phyloP scores from a whole-genome alignment of 2,113 vertebrate species.

The Poecilia latipinna region DNA sequence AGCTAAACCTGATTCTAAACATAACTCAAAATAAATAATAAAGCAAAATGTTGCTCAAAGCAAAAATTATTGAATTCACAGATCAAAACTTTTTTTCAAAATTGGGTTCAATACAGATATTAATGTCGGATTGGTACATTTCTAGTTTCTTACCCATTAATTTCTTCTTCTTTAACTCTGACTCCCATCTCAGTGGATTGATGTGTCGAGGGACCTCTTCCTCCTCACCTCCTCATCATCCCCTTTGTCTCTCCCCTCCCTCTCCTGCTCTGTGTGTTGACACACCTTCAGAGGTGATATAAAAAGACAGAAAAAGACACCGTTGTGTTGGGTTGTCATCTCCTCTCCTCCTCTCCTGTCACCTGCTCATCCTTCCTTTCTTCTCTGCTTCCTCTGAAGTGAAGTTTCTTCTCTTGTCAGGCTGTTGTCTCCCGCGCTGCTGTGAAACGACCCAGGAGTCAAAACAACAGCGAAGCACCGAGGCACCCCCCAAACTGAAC shows the following conservation, averaged over 20 bases:
- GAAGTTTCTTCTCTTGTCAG: slow-evolving; percentile 63
- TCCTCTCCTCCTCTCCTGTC: slow-evolving; percentile 25
- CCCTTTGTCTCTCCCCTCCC: neutral
- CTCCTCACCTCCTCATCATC: too few species aligned
- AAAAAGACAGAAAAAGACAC: slow-evolving; percentile 62
- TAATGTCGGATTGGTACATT: too few species aligned
- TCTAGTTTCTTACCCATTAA: neutral
- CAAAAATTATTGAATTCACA: too few species aligned
- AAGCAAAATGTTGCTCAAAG: too few species aligned
- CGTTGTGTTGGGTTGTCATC: slow-evolving; percentile 29
- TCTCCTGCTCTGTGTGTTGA: slow-evolving; percentile 41
- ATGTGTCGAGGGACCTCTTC: neutral
- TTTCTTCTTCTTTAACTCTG: neutral
- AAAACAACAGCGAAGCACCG: slow-evolving; percentile 59
- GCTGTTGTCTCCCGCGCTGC: slow-evolving; percentile 58
- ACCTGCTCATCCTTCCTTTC: slow-evolving; percentile 22
- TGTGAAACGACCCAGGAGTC: slow-evolving; percentile 46
- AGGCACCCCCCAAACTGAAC: slow-evolving; percentile 60
- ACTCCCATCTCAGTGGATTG: neutral
- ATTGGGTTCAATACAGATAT: too few species aligned
- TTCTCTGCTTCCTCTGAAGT: slow-evolving; percentile 56
- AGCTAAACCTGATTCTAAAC: too few species aligned
- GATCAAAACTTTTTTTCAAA: too few species aligned
- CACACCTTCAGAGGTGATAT: slow-evolving; percentile 62
- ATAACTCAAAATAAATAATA: too few species aligned